These are phyloP conservation scores for Champsocephalus gunnari DNA, from an alignment of 2,797 vertebrate species.

Conservation along the genomic window DNA sequence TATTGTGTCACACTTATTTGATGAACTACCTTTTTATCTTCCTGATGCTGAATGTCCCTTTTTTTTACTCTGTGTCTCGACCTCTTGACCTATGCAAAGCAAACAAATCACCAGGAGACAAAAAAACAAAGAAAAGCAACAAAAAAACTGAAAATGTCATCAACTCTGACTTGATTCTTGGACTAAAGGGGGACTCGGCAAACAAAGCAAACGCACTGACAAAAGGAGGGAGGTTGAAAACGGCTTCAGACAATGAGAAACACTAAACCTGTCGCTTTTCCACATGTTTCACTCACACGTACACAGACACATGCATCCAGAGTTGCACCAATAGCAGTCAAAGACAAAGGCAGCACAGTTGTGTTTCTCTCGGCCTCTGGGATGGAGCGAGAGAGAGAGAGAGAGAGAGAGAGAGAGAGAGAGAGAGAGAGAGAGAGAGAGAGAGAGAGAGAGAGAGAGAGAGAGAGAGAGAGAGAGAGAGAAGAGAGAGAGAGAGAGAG, in stretches of 20 bases:
- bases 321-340: slow-evolving; percentile 75
- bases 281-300: slow-evolving; percentile 71
- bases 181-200: slow-evolving; percentile 80
- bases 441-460: slow-evolving; percentile 79
- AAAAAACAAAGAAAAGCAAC: slow-evolving; percentile 59
- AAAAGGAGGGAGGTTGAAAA: slow-evolving; percentile 67
- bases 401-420: slow-evolving; percentile 64
- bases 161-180: slow-evolving; percentile 76
- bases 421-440: too few relatives aligned
- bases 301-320: slow-evolving; percentile 59
- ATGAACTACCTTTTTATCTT: slow-evolving; percentile 85
- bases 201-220: slow-evolving; percentile 86
- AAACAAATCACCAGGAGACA: slow-evolving; percentile 78
- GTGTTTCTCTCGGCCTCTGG: slow-evolving; percentile 60
- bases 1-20: slow-evolving; percentile 80
- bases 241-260: slow-evolving; percentile 78
- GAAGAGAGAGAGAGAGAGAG: slow-evolving; percentile 79
- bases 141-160: slow-evolving; percentile 76
- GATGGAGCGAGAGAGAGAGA: slow-evolving; percentile 83
- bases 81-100: slow-evolving; percentile 86
- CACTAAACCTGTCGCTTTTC: slow-evolving; percentile 79
- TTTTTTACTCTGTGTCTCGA: slow-evolving; percentile 71
- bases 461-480: slow-evolving; percentile 83
- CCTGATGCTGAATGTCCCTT: slow-evolving; percentile 93
- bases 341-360: slow-evolving; percentile 75